Evolutionary conservation across 1,140 invertebrate genomes (phyloP), one percentile per base, ranked within the genome.

Genomic region (Drosophila melanica): DNA sequence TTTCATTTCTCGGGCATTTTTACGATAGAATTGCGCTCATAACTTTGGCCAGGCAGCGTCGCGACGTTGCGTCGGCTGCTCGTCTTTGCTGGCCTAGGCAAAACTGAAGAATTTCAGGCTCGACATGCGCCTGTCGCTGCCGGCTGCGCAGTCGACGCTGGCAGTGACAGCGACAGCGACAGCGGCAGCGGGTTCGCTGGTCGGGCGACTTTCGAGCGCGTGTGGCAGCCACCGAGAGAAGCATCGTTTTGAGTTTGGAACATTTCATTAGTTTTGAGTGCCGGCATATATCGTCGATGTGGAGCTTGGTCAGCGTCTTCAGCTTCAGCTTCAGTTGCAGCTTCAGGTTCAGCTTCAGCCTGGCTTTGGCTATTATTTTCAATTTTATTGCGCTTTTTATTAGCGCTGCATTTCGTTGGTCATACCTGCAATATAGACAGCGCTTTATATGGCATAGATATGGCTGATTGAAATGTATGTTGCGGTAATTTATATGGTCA

Each of bases 241-340:
- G 64, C 48, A 89, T 79, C 82, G 82, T 86, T 89, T 82, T 75
- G 82, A 82, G 72, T 84, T 84, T 84, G 84, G 79, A 87, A 87
- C 82, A 87, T 87, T 87, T 87, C 84, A 87, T 87, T 87, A 87
- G 84, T 89, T 87, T 87, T 87, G 82, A 87, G 82, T 87, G 84
- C 82, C 87, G 79, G 82, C 82, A 89, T 86, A 86, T 86, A 89
- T 86, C 76, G 84, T 82, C 68, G 53, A 70, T 79, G 76, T 59
- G 47, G 45, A 70, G 47, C 59, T 62, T 65, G 54, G 41, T 64
- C 51, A 23, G 42, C 48, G 55, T 76, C 68, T 77, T 44, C 45
- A 50, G 81, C 63, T 79, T 51, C 11, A 18, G 33, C 20, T 55
- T 47, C 20, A 37, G 20, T 55, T 71, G 1, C 30, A 33, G 8